Evolutionary conservation across 2,113 vertebrate genomes (phyloP), one percentile per base, ranked within the genome.

Genomic region (Noctilio leporinus): DNA sequence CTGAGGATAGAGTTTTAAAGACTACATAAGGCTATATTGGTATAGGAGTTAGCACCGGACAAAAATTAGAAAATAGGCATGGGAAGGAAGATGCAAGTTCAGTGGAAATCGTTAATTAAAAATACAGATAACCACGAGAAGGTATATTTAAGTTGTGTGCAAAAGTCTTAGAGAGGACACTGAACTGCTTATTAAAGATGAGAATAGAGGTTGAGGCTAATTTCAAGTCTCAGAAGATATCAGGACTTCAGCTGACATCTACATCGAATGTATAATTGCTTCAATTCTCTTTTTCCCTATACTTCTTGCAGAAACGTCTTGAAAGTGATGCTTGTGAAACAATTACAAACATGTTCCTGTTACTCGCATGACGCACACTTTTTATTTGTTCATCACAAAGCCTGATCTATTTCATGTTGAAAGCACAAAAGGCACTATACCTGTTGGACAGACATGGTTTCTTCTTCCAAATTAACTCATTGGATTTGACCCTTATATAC

Each of bases 201-300:
- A 82, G 81, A 43, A 55, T 49, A 72, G 64, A 30, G 40, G 81
- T 11, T 92, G 72, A 86, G 67, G 82, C 94, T 95, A 96, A 96
- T 96, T 94, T 95, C 57, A 87, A 87, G 82, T 95, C 72, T 96
- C 91, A 89, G 78, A 95, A 81, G 81, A 84, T 55, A 86, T 64
- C n/a, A 19, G n/a, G 85, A 78, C 88, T 90, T 94, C 62, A 35
- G 43, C 38, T 49, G 86, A 82, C 93, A 89, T 43, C 30, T 45
- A 82, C 88, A 92, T 49, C 91, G 95, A 91, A 73, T 70, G 20
- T 77, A 5, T 83, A 95, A 97, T 95, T 92, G 77, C 47, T n/a
- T 92, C 70, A 43, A 43, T 92, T 95, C 87, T 92, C 72, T 69
- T 70, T 86, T 86, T 78, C 49, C 35, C 38, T 35, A 38, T 40